These are phyloP conservation scores for Heliconius erato DNA, from an alignment of 2,888 invertebrate species.

Conservation along the genomic window DNA sequence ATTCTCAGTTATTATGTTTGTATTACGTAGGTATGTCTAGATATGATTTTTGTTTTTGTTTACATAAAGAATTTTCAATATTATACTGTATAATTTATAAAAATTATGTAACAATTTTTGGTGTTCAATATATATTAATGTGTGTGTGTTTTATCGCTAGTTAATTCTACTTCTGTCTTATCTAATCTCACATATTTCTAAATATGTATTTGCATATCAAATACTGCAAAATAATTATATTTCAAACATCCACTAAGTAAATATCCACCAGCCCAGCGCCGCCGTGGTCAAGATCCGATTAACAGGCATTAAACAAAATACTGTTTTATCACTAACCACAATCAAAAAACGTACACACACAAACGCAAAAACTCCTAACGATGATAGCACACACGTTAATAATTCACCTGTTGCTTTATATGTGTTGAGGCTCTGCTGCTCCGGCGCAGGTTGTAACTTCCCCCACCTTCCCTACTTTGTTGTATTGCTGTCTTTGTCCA, in stretches of 20 bases:
- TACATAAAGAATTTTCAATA: too few species aligned
- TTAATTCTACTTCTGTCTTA: conserved; percentile 44
- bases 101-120: not conserved
- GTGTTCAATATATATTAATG: not conserved
- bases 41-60: not conserved
- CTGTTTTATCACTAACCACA: conserved; percentile 79
- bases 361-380: conserved; percentile 57
- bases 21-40: not conserved
- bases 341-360: conserved; percentile 75
- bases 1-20: not conserved
- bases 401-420: conserved; percentile 82
- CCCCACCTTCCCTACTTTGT: conserved; percentile 70
- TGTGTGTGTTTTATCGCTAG: too few species aligned
- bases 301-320: conserved; percentile 74
- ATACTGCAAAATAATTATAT: conserved; percentile 56
- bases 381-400: conserved; percentile 71
- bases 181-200: not conserved
- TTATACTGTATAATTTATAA: not conserved
- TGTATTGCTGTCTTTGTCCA: conserved; percentile 64
- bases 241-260: conserved; percentile 58
- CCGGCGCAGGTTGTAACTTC: conserved; percentile 79
- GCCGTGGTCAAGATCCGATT: conserved; percentile 63
- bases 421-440: conserved; percentile 78
- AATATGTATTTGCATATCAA: conserved; percentile 36
- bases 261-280: conserved; percentile 63